phyloP scores from a whole-genome alignment of 2,888 invertebrate species.

The Dasypogon diadema region DNA sequence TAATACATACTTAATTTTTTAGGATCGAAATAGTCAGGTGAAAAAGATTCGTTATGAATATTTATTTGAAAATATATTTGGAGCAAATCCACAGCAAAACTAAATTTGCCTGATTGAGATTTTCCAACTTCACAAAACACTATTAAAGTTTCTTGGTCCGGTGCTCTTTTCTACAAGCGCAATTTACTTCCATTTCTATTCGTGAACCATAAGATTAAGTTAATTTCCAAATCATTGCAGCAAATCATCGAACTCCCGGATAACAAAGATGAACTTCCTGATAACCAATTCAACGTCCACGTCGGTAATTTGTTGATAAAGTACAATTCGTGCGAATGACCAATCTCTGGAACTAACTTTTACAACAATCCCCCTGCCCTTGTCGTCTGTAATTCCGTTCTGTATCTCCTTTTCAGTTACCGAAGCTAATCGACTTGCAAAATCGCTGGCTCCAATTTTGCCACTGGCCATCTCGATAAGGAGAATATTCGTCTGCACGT shows the following conservation, averaged over 20 bases:
- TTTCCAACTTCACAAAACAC: no score
- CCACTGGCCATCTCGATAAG: constrained; percentile 73
- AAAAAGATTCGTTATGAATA: no score
- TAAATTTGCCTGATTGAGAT: no score
- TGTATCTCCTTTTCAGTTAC: constrained; percentile 70
- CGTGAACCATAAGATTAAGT: background rate
- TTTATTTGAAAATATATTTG: no score
- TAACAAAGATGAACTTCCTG: constrained; percentile 78
- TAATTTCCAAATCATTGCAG: constrained; percentile 37
- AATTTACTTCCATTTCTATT: no score
- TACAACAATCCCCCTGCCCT: constrained; percentile 70
- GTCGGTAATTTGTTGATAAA: constrained; percentile 79
- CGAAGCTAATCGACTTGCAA: constrained; percentile 71
- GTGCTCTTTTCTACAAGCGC: no score
- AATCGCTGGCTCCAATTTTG: constrained; percentile 71
- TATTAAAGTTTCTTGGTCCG: no score
- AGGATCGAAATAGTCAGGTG: no score
- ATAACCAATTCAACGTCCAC: constrained; percentile 77
- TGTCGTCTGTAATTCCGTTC: constrained; percentile 69
- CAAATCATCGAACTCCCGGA: constrained; percentile 72
- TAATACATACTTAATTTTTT: no score
- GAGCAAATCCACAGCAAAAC: no score
- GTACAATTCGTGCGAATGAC: constrained; percentile 75
- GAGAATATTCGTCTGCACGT: constrained; percentile 81
- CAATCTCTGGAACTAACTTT: constrained; percentile 73